Evolutionary conservation across 2,888 invertebrate genomes (phyloP), one percentile per base, ranked within the genome.

Genomic region (Zygaena filipendulae): DNA sequence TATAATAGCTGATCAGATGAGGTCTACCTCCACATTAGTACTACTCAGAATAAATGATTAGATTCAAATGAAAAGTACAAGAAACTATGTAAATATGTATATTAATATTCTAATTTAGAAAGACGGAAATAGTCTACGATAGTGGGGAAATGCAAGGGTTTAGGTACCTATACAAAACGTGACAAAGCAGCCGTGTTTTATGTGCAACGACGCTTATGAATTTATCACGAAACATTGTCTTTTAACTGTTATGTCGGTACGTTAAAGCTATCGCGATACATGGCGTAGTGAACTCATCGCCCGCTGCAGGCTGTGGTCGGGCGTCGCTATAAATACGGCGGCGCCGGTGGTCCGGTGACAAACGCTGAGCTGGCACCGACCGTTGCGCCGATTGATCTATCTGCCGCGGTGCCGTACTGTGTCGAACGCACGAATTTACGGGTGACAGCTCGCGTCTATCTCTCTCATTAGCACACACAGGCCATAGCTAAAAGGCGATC

Each of bases 311-410:
- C 48, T n/a, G n/a, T n/a, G n/a, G n/a, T 60, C 61, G 52, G 62
- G 63, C 64, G 67, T 58, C 52, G 64, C 75, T 79, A 79, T 79
- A 75, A 79, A 79, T 79, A 77, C 63, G 43, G 52, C 74, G 60
- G 66, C 63, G 68, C 67, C 61, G 71, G 16, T 16, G 77, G 77
- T 79, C 77, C 69, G 60, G 71, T 72, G 77, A 77, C 77, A 77
- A 77, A 77, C 70, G 66, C 70, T 56, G 59, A 57, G 50, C 48
- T 16, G 54, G 61, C 62, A 61, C 62, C 64, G 59, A 55, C 55
- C 58, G 59, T 60, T 58, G 64, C 68, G 66, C 60, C 61, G 69
- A 72, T 71, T 74, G 74, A 75, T 75, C 70, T 68, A 71, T 61
- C 57, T 52, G 49, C 52, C 56, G 52, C 53, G 52, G 54, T 57